Evolutionary conservation across 2,888 invertebrate species (phyloP), one percentile per base, ranked within the genome.

Genomic region (Acrocera orbiculus): DNA sequence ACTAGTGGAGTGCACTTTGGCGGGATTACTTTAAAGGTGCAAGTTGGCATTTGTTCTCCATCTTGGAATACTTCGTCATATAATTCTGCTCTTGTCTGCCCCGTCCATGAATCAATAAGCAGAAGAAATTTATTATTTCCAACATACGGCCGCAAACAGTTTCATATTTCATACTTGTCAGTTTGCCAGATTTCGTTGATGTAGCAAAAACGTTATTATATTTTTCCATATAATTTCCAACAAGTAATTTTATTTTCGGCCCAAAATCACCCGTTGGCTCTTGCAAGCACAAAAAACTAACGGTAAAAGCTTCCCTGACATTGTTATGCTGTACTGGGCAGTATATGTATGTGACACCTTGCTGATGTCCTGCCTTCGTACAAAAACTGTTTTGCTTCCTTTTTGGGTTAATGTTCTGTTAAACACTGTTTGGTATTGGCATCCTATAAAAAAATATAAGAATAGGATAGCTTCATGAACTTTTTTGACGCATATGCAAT

Each of bases 161-260:
- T 14, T 15, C 10, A 16, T 32, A 32, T 11, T 15, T 11, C 13
- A 5, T n/a, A 16, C 26, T 32, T 9, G 32, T 14, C 16, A 32
- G 25, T 32, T 32, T 32, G 15, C 14, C 25, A 10, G 32, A 25
- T 26, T 32, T 32, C 16, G 26, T 26, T 16, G 32, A 32, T 16
- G 25, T 32, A n/a, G 26, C 32, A 15, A 32, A 5, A 26, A 32
- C 32, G 15, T 32, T 32, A 9, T 24, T 32, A 26, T 32, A 32
- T 32, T 25, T 32, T 32, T 25, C 11, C 14, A 25, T 17, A 14
- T 25, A 25, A 9, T 32, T 11, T 16, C 26, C 32, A 4, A 25
- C 32, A 5, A 16, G 4, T 14, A 8, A n/a, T 25, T 32, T 24
- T 10, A 25, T 15, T 23, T 19, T 24, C n/a, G 15, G 32, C 11